phyloP scores from a whole-genome alignment of 2,888 invertebrate species.

The Synanthedon vespiformis region DNA sequence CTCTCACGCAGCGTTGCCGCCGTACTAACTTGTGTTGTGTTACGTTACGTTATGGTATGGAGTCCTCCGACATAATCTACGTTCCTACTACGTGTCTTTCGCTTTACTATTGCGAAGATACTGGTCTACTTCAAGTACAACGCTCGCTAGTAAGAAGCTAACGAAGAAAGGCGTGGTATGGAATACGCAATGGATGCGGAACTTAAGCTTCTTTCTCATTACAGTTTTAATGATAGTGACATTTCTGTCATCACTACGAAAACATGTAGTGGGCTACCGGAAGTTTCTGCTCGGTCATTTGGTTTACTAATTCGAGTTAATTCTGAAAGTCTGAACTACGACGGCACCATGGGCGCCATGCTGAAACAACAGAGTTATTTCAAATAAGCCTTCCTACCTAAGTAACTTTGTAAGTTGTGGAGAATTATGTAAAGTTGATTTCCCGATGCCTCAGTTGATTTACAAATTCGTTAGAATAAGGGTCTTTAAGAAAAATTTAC shows the following conservation, averaged over 20 bases:
- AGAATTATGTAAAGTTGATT: not conserved
- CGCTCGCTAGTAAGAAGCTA: not conserved
- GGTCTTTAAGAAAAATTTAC: too few relatives aligned
- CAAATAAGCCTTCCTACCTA: not conserved
- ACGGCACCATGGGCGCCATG: not conserved
- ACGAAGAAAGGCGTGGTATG: too few relatives aligned
- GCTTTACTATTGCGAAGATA: slow-evolving; percentile 5
- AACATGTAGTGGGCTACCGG: slow-evolving; percentile 22
- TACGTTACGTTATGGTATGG: slow-evolving; percentile 12
- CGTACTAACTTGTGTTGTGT: slow-evolving; percentile 28
- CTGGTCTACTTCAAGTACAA: not conserved
- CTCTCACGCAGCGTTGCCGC: slow-evolving; percentile 33
- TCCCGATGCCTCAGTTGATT: not conserved
- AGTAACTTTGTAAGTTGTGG: not conserved
- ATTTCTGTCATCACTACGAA: slow-evolving; percentile 39
- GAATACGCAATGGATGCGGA: too few relatives aligned
- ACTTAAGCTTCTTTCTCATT: too few relatives aligned
- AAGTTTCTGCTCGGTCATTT: slow-evolving; percentile 35
- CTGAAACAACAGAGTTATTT: not conserved
- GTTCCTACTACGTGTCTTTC: slow-evolving; percentile 3
- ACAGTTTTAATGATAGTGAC: slow-evolving; percentile 10
- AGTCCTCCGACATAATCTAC: slow-evolving; percentile 9
- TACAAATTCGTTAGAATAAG: too few relatives aligned
- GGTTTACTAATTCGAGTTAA: slow-evolving; percentile 40
- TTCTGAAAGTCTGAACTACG: slow-evolving; percentile 22